These are phyloP conservation scores for Anastatus disparis DNA, from an alignment of 1,140 invertebrate genomes.

Conservation along the genomic window DNA sequence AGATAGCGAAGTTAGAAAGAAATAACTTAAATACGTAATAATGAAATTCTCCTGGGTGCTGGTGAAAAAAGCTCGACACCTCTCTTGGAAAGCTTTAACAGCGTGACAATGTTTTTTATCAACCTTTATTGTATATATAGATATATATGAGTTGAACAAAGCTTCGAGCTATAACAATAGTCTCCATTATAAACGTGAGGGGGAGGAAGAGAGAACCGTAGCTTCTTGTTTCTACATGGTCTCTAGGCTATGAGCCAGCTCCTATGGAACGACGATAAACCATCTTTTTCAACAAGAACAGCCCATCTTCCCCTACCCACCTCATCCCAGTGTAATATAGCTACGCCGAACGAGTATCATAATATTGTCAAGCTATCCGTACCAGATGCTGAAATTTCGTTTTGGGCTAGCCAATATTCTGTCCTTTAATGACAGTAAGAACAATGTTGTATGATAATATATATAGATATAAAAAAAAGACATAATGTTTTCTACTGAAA, in stretches of 20 bases:
- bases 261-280: conserved; percentile 1
- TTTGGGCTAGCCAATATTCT: neutral
- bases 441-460: neutral
- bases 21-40: too few relatives aligned
- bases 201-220: too few relatives aligned
- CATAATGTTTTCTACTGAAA: neutral
- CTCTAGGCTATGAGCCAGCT: too few relatives aligned
- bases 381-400: neutral
- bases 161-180: neutral
- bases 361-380: neutral
- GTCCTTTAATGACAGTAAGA: neutral
- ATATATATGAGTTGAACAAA: too few relatives aligned
- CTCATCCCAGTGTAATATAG: neutral
- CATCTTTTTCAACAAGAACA: conserved; percentile 15
- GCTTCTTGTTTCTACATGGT: neutral
- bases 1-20: too few relatives aligned
- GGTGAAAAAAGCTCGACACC: neutral
- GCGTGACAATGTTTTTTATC: neutral
- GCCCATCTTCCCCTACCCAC: too few relatives aligned
- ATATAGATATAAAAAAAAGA: neutral
- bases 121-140: too few relatives aligned
- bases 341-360: neutral
- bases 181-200: neutral
- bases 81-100: neutral
- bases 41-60: too few relatives aligned